Conservation (phyloP, 2,888 invertebrate genomes). For the Epinotia bilunana region DNA sequence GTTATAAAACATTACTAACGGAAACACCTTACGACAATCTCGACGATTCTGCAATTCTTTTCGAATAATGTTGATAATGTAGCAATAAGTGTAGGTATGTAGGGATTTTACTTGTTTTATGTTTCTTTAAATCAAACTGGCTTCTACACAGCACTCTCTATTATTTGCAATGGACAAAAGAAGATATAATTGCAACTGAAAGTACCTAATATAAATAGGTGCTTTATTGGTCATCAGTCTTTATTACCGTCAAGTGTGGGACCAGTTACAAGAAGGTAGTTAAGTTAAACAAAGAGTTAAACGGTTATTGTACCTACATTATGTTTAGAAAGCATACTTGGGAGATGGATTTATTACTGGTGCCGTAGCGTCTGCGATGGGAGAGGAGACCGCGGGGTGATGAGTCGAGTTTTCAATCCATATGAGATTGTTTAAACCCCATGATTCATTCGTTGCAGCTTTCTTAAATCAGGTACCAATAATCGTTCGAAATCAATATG, state of each 20-base stretch:
- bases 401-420: background rate
- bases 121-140: conserved; percentile 6
- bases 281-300: conserved; percentile 14
- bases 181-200: conserved; percentile 1
- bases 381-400: background rate
- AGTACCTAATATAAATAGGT: conserved; percentile 10
- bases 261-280: conserved; percentile 7
- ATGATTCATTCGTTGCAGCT: background rate
- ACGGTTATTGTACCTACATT: conserved; percentile 9
- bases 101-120: conserved; percentile 14
- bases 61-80: background rate
- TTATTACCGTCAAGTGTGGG: background rate
- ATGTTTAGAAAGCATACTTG: conserved; percentile 18
- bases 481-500: too few species aligned
- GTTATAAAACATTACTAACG: background rate
- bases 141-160: background rate
- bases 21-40: background rate
- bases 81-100: background rate
- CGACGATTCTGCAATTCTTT: background rate
- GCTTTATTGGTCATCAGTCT: conserved; percentile 12
- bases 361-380: conserved; percentile 11
- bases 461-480: background rate
- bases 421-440: background rate
- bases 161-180: conserved; percentile 9
- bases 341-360: conserved; percentile 13